Evolutionary conservation across 2,888 invertebrate genomes (phyloP).

Genomic region (Adela reaumurella): DNA sequence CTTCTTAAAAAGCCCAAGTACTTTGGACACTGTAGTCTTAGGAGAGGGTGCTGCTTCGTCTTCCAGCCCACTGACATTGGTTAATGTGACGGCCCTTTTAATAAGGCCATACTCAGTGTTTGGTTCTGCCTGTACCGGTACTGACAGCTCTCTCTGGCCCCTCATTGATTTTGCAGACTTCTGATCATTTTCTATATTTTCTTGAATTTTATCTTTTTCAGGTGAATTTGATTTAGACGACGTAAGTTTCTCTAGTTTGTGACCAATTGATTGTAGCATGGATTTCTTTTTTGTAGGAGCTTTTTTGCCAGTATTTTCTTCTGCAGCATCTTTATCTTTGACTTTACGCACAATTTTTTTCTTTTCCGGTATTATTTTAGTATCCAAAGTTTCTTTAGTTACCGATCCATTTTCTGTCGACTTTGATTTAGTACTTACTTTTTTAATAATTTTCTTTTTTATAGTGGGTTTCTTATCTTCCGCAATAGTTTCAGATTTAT

Average conservation of each 20-base stretch:
- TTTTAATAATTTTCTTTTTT: constrained; percentile 44
- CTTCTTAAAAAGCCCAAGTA: constrained; percentile 74
- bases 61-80: constrained; percentile 57
- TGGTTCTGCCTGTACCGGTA: constrained; percentile 51
- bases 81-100: constrained; percentile 69
- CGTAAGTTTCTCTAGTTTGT: constrained; percentile 69
- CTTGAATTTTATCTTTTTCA: constrained; percentile 43
- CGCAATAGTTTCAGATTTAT: constrained; percentile 14
- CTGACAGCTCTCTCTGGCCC: constrained; percentile 63
- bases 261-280: constrained; percentile 72
- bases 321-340: constrained; percentile 34
- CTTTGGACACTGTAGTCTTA: constrained; percentile 69
- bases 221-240: constrained; percentile 48
- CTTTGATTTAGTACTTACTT: constrained; percentile 46
- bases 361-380: constrained; percentile 30
- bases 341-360: constrained; percentile 42
- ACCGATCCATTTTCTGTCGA: constrained; percentile 24
- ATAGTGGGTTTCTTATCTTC: constrained; percentile 25
- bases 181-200: constrained; percentile 23
- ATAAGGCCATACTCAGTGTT: constrained; percentile 64
- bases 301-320: constrained; percentile 19
- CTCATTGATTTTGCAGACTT: constrained; percentile 45
- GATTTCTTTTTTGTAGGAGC: constrained; percentile 57
- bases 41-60: constrained; percentile 38
- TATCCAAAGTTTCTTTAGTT: constrained; percentile 25